A percentile compares a stretch with the other conserved stretches of the same genome.
Evolutionary conservation across 2,113 vertebrate genomes (phyloP).

Genomic region (Serranochromis macrocephalus): DNA sequence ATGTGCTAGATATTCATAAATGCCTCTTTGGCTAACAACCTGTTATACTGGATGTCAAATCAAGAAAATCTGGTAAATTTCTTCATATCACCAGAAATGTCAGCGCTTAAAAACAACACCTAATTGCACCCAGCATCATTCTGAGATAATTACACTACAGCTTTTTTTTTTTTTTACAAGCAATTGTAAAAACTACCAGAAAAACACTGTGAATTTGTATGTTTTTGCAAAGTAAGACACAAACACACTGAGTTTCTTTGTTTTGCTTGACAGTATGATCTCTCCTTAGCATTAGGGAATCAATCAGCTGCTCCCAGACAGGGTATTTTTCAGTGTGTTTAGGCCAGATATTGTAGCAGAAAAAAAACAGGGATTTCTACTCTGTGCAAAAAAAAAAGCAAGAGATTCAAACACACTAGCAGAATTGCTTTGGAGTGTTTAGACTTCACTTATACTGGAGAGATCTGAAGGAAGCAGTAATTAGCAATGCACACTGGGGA

Average conservation of each 20-base stretch:
- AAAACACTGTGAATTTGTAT: slow-evolving; percentile 7
- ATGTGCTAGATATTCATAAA: background rate
- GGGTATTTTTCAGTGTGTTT: background rate
- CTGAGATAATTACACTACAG: background rate
- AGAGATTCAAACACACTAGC: background rate
- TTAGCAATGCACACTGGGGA: background rate
- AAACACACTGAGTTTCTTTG: slow-evolving; percentile 27
- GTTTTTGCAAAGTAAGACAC: slow-evolving; percentile 3
- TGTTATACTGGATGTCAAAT: background rate
- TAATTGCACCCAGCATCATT: background rate
- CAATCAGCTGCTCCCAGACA: slow-evolving; percentile 26
- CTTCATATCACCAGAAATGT: background rate
- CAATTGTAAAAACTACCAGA: background rate
- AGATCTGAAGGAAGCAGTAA: background rate
- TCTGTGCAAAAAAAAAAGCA: background rate
- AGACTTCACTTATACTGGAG: background rate
- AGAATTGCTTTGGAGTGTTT: background rate
- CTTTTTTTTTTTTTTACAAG: background rate
- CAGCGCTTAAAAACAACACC: background rate
- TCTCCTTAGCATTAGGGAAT: slow-evolving; percentile 22
- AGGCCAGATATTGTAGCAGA: background rate
- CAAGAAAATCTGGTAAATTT: background rate
- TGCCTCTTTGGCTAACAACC: background rate
- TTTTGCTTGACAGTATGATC: slow-evolving; percentile 36
- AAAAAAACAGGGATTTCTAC: background rate